Conservation (phyloP, 2,888 invertebrate species). For the Ichneumoninae sp. region DNA sequence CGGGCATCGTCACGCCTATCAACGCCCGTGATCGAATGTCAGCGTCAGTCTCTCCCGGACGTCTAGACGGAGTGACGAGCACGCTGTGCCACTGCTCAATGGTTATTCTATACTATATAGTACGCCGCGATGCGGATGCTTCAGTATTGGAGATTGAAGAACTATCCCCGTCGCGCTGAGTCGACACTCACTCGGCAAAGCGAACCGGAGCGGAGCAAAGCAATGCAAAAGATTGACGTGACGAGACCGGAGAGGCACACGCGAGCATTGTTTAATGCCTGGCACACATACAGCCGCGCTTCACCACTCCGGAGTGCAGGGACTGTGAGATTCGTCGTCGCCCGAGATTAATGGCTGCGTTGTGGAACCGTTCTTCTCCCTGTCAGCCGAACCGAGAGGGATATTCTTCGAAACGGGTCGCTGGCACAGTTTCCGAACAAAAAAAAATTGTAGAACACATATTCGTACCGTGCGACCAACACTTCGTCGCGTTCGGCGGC, state of each 20-base stretch:
- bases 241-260: conserved; percentile 51
- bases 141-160: conserved; percentile 31
- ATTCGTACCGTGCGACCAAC: conserved; percentile 8
- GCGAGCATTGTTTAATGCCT: conserved; percentile 55
- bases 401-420: conserved; percentile 45
- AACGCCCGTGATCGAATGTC: conserved; percentile 58
- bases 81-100: conserved; percentile 39
- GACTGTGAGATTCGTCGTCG: conserved; percentile 49
- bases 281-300: conserved; percentile 29
- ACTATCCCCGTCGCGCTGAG: conserved; percentile 53
- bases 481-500: neutral
- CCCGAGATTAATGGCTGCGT: conserved; percentile 59
- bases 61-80: conserved; percentile 56
- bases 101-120: conserved; percentile 46
- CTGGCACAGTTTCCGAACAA: conserved; percentile 35
- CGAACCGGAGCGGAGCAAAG: conserved; percentile 31
- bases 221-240: conserved; percentile 60
- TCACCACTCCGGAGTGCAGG: conserved; percentile 41
- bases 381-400: conserved; percentile 50
- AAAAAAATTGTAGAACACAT: conserved; percentile 2
- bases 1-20: conserved; percentile 47
- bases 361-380: conserved; percentile 49
- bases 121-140: conserved; percentile 12
- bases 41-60: conserved; percentile 55
- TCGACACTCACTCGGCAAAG: conserved; percentile 58